Evolutionary conservation across 2,113 vertebrate genomes (phyloP).

Genomic region (Noturus placidus): DNA sequence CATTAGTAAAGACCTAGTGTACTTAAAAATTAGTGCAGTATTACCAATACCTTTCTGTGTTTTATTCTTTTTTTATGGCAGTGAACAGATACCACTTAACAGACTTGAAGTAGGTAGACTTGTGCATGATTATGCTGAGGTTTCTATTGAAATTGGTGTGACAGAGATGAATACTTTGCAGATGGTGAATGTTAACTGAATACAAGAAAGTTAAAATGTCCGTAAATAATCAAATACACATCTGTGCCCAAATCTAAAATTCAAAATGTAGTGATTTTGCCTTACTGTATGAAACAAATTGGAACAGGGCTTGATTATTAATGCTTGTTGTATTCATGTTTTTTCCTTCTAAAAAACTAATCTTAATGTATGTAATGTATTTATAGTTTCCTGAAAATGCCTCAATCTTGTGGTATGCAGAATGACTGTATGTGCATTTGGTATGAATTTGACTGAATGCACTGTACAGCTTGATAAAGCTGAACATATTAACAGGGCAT

Average conservation of each 20-base stretch:
- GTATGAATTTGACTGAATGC: conserved; percentile 49
- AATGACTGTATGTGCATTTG: conserved; percentile 31
- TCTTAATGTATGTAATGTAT: conserved; percentile 50
- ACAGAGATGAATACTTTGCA: neutral
- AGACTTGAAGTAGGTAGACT: neutral
- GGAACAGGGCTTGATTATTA: conserved; percentile 50
- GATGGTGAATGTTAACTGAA: conserved; percentile 41
- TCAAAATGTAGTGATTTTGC: conserved; percentile 42
- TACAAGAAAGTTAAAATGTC: conserved; percentile 5
- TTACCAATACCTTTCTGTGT: neutral
- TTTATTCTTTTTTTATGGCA: neutral
- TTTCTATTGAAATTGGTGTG: neutral
- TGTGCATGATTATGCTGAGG: neutral
- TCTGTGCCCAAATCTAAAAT: conserved; percentile 20
- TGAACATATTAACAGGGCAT: neutral
- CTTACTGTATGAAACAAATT: conserved; percentile 45
- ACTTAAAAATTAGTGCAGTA: neutral
- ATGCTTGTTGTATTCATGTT: conserved; percentile 51
- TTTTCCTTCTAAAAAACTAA: conserved; percentile 31
- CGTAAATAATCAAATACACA: neutral
- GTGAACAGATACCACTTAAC: conserved; percentile 26
- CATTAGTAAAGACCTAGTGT: neutral
- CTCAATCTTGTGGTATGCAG: conserved; percentile 29
- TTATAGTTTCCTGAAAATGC: conserved; percentile 48
- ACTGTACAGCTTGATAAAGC: conserved; percentile 41